Base-by-base conservation (phyloP, 2,888 invertebrate species). In the Pseudococcus jackbeardsleyi region DNA sequence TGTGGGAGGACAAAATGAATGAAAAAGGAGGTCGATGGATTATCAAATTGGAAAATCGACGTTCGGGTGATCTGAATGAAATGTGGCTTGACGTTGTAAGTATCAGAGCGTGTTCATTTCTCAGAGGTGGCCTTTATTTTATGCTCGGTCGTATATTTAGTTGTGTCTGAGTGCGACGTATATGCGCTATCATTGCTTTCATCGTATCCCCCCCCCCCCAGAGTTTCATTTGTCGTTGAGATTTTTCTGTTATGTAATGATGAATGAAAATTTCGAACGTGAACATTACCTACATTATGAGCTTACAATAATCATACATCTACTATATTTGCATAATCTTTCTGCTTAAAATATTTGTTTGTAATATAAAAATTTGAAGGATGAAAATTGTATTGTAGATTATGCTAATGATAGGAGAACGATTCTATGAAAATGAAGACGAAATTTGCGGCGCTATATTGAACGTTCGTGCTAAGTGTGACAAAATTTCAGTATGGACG, bases 361-460 rank as follows among this genome's bases (percentile, higher is more conserved):
- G 22, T 64, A 9, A 22, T 64, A 22, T 64, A 22, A 22, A 22
- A 19, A 22, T 64, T 19, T 7, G 15, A 54, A 54, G n/a, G n/a
- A 64, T 42, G 5, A 22, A 64, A 22, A 64, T 85, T 86, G 46
- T 86, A 64, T 64, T 39, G 88, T 90, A 95, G 94, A 92, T 96
- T 89, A 93, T 96, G 89, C 96, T 96, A 91, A 93, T 99, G 91
- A 98, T 99, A 93, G 99, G 99, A 84, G 99, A 99, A 93, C 96
- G 97, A 88, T 99, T 99, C 92, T 94, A 94, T 89, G 98, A 98
- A 90, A 94, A 96, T 91, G 95, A 97, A 90, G 97, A 98, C 91
- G 96, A 98, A 92, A 95, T 99, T 90, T 98, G 98, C 92, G 99
- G 99, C 86, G 98, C 98, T 90, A 98, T 98, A 90, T 97, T 99